phyloP scores from a whole-genome alignment of 2,113 vertebrate species.

The Zingel zingel region DNA sequence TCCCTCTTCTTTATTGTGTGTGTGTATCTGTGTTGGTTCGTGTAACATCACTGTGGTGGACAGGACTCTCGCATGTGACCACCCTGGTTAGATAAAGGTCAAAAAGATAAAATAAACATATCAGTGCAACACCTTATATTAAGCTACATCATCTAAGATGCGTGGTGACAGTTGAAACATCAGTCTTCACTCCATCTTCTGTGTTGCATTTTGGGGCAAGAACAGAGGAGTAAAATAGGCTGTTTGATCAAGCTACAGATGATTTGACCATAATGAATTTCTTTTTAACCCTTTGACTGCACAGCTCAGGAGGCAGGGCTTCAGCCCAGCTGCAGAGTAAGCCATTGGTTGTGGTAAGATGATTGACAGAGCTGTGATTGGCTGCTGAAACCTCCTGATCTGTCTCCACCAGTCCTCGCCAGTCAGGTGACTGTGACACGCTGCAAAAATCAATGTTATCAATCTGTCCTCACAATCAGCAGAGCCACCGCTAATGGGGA shows the following conservation, averaged over 20 bases:
- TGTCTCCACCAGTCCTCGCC: slow-evolving; percentile 73
- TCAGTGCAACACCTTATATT: background rate
- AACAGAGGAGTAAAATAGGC: background rate
- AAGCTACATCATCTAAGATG: background rate
- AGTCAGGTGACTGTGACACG: slow-evolving; percentile 73
- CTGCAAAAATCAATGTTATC: slow-evolving; percentile 74
- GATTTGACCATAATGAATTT: slow-evolving; percentile 55
- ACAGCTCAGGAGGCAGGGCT: slow-evolving; percentile 43
- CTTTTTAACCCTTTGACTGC: slow-evolving; percentile 68
- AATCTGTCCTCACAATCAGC: slow-evolving; percentile 65
- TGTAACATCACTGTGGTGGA: background rate
- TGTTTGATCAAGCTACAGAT: slow-evolving; percentile 31
- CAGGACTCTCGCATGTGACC: no score
- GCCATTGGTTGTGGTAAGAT: slow-evolving; percentile 60
- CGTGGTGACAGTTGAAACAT: background rate
- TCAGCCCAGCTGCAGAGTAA: slow-evolving; percentile 17
- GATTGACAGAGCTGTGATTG: slow-evolving; percentile 71
- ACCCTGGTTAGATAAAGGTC: background rate
- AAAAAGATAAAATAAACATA: background rate
- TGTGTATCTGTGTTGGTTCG: background rate
- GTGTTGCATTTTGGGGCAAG: background rate
- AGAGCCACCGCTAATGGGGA: slow-evolving; percentile 38
- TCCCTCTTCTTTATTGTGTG: background rate
- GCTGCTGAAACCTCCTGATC: slow-evolving; percentile 82
- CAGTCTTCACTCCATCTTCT: background rate